Conservation (phyloP, 2,113 vertebrate genomes). For the Chloebia gouldiae region DNA sequence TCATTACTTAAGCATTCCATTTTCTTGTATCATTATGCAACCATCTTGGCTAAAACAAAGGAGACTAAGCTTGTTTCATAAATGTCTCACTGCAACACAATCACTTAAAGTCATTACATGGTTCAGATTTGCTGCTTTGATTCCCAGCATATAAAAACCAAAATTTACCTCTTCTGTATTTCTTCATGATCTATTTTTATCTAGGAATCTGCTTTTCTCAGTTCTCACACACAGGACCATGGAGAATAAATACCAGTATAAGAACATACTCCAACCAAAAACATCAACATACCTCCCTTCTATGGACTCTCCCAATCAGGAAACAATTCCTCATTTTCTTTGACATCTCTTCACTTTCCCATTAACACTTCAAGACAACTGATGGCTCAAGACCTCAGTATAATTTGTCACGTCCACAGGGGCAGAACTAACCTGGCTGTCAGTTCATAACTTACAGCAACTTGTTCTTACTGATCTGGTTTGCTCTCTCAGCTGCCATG, state of each 20-base stretch:
- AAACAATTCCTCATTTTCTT: neutral
- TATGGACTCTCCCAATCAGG: neutral
- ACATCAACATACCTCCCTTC: neutral
- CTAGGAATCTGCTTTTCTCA: neutral
- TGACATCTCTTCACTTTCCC: neutral
- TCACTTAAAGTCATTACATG: neutral
- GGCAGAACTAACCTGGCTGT: neutral
- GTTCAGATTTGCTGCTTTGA: neutral
- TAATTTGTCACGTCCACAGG: neutral
- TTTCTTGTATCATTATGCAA: slow-evolving; percentile 15
- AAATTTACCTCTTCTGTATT: neutral
- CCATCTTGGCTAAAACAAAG: neutral
- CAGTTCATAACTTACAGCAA: neutral
- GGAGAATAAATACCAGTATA: neutral
- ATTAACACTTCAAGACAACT: neutral
- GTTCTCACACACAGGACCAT: neutral
- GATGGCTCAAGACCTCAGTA: neutral
- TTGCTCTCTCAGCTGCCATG: neutral
- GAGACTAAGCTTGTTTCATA: neutral
- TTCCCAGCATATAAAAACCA: neutral
- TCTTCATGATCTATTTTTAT: neutral
- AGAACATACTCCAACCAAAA: neutral
- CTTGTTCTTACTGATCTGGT: neutral
- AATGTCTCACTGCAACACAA: neutral
- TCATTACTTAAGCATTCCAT: neutral